These are phyloP conservation scores for Sebastes diaconus DNA, from an alignment of 2,797 vertebrate genomes.

Conservation along the genomic window DNA sequence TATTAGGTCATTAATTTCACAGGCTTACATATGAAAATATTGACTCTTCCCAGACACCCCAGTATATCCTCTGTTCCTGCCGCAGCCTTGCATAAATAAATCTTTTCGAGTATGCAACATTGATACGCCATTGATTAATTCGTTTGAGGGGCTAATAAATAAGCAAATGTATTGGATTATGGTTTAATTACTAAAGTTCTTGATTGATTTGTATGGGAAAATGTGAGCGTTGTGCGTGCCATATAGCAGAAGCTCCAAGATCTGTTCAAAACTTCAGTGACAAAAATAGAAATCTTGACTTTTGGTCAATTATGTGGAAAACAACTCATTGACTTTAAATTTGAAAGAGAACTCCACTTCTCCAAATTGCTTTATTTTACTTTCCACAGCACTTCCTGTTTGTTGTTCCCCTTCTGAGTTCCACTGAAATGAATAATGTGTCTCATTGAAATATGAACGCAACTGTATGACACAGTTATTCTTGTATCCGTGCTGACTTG, in stretches of 20 bases:
- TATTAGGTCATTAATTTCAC: conserved; percentile 85
- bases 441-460: conserved; percentile 16
- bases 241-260: neutral
- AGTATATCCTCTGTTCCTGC: conserved; percentile 68
- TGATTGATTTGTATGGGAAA: conserved; percentile 68
- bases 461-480: conserved; percentile 50
- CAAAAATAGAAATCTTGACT: neutral
- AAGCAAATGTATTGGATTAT: conserved; percentile 74
- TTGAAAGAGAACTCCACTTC: neutral
- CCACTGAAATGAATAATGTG: conserved; percentile 26
- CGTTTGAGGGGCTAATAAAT: conserved; percentile 74
- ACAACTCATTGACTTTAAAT: neutral
- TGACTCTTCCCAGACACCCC: conserved; percentile 82
- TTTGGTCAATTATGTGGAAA: neutral
- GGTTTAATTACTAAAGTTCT: conserved; percentile 70
- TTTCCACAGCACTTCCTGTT: neutral
- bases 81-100: conserved; percentile 75
- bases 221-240: neutral
- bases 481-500: conserved; percentile 30
- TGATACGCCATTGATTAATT: conserved; percentile 77
- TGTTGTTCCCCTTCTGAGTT: neutral
- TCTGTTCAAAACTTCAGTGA: neutral
- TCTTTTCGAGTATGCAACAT: conserved; percentile 69
- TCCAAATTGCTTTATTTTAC: neutral
- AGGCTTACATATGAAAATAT: conserved; percentile 85